phyloP scores from a whole-genome alignment of 2,797 vertebrate genomes.

The Acropternis orthonyx region DNA sequence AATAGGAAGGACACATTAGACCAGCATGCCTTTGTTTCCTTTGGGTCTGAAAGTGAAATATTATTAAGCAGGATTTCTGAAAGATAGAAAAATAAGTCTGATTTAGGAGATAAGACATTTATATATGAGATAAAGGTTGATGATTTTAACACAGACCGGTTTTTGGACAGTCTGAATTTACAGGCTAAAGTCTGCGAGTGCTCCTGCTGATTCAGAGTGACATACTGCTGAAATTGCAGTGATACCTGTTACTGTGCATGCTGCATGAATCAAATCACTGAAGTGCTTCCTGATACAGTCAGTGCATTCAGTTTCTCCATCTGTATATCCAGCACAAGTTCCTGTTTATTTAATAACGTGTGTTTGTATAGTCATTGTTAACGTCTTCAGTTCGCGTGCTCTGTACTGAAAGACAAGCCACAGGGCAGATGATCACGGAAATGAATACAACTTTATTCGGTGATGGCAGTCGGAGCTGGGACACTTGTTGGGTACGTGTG shows the following conservation, averaged over 20 bases:
- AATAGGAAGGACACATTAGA: background rate
- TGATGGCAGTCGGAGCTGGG: background rate
- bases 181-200: background rate
- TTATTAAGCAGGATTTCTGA: background rate
- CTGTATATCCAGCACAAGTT: background rate
- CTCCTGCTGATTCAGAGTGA: background rate
- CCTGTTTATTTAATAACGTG: background rate
- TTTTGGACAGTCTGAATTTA: background rate
- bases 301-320: background rate
- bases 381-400: background rate
- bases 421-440: background rate
- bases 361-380: background rate
- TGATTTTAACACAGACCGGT: background rate
- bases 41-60: background rate
- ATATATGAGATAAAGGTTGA: background rate
- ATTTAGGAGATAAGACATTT: background rate
- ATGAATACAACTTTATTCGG: rapidly evolving
- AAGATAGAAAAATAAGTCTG: background rate
- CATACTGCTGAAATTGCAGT: background rate
- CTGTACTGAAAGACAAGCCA: background rate
- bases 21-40: background rate
- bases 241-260: background rate
- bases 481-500: background rate
- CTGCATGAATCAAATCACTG: background rate
- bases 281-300: background rate